These are phyloP conservation scores for Cephalopholis sonnerati DNA, from an alignment of 2,113 vertebrate species.

Conservation along the genomic window DNA sequence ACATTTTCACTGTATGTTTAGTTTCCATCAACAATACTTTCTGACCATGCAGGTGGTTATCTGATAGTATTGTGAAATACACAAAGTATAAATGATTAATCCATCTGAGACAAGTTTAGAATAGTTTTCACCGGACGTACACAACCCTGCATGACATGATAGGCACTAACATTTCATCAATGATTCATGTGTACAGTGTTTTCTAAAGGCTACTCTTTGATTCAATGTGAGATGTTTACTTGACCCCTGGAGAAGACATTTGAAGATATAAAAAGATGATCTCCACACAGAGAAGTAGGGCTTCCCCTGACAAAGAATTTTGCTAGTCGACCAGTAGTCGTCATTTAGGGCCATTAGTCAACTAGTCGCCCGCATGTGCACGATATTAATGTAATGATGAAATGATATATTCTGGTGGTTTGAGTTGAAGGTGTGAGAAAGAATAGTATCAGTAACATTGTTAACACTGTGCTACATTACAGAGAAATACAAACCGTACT, in stretches of 20 bases:
- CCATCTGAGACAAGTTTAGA: not conserved
- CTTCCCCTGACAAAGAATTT: too few species aligned
- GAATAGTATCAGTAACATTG: too few species aligned
- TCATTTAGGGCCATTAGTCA: too few species aligned
- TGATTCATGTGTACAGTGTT: slow-evolving; percentile 22
- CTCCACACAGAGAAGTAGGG: too few species aligned
- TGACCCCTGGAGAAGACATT: not conserved
- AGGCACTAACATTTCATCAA: slow-evolving; percentile 29
- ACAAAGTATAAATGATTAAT: slow-evolving; percentile 1
- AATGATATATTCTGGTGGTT: too few species aligned
- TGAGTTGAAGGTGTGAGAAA: too few species aligned
- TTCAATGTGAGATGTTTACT: slow-evolving; percentile 40
- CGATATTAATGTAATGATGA: too few species aligned
- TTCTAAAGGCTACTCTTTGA: slow-evolving; percentile 14
- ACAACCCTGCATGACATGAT: not conserved
- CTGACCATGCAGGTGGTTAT: not conserved
- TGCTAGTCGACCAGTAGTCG: too few species aligned
- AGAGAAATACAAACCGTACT: too few species aligned
- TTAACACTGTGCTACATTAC: too few species aligned
- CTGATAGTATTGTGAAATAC: not conserved
- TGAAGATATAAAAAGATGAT: slow-evolving; percentile 12
- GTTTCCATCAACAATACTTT: not conserved
- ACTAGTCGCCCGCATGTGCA: too few species aligned
- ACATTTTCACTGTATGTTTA: slow-evolving; percentile 11
- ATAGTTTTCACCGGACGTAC: not conserved